Conservation (phyloP, 2,797 vertebrate genomes). For the Leptatherina wallacei region DNA sequence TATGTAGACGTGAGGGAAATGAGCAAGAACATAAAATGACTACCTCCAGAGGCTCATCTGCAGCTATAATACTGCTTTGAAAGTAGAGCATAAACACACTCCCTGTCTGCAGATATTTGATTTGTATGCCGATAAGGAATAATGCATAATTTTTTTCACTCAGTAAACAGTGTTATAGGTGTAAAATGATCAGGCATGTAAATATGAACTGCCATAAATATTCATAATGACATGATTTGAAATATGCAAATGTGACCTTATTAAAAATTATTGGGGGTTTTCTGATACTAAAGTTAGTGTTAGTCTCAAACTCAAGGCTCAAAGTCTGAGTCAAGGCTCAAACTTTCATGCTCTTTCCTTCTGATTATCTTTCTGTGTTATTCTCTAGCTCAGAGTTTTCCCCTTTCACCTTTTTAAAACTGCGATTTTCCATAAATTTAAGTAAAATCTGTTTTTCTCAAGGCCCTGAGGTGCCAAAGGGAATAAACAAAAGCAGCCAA, state of each 20-base stretch:
- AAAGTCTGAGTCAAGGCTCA: constrained; percentile 1
- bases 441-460: constrained; percentile 62
- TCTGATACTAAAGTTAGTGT: constrained; percentile 12
- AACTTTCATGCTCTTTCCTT: constrained; percentile 20
- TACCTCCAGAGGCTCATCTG: constrained; percentile 18
- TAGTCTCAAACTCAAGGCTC: not conserved
- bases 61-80: constrained; percentile 19
- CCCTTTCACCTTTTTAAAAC: constrained; percentile 58
- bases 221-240: constrained; percentile 3
- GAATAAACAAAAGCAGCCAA: constrained; percentile 69
- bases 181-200: constrained; percentile 15
- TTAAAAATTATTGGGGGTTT: constrained; percentile 33
- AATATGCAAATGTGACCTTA: constrained; percentile 20
- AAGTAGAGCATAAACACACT: constrained; percentile 30
- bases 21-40: constrained; percentile 37
- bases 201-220: constrained; percentile 31
- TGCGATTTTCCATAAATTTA: constrained; percentile 47
- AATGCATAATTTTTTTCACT: constrained; percentile 18
- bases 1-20: constrained; percentile 27
- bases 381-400: constrained; percentile 27
- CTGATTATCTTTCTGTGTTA: constrained; percentile 20
- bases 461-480: constrained; percentile 54
- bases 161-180: constrained; percentile 23
- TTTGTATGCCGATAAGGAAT: constrained; percentile 28
- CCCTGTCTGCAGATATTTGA: constrained; percentile 26